Base-by-base conservation (phyloP, 2,888 invertebrate genomes). In the Lasioglossum marginatum region DNA sequence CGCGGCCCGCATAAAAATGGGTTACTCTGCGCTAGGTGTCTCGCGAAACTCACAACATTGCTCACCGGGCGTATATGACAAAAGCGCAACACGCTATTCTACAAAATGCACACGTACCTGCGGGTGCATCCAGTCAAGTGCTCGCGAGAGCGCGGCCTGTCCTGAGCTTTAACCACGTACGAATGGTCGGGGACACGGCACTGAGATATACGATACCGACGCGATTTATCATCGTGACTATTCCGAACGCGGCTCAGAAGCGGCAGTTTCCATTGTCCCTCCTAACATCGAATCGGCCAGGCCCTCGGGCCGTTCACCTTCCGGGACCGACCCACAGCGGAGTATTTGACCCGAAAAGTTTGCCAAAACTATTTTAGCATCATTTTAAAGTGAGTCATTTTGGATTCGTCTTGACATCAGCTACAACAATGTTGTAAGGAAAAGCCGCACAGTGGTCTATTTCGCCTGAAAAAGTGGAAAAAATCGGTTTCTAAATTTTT, bases 201-300 rank as follows among this genome's bases (percentile, higher is more conserved):
- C 73, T 78, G 82, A 86, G 84, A 89, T 83, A 90, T 77, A 87
- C 90, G 89, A 91, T 88, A 90, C 88, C 84, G 52, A 77, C 78
- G 57, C 89, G 88, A 92, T 92, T 92, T 92, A 92, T 92, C 92
- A 92, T 90, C 86, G 83, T 85, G 90, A 92, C 90, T 91, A 91
- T 90, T 92, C 89, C 86, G 81, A 88, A 88, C 86, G 83, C 79
- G 85, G 80, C 79, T 57, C 60, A 72, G 83, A 76, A 68, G 37
- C 31, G 70, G 23, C 77, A 79, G 79, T 85, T 89, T 63, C 88
- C 89, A 72, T 83, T 57, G 81, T 48, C 34, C 73, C 85, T 88
- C 78, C 78, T 71, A 27, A 57, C 71, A 19, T 74, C 14, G 48
- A 66, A 72, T 52, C 52, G 10, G 52, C 60, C 63, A 12, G 40